phyloP scores from a whole-genome alignment of 2,113 vertebrate genomes.

The Mystacornis crossleyi region DNA sequence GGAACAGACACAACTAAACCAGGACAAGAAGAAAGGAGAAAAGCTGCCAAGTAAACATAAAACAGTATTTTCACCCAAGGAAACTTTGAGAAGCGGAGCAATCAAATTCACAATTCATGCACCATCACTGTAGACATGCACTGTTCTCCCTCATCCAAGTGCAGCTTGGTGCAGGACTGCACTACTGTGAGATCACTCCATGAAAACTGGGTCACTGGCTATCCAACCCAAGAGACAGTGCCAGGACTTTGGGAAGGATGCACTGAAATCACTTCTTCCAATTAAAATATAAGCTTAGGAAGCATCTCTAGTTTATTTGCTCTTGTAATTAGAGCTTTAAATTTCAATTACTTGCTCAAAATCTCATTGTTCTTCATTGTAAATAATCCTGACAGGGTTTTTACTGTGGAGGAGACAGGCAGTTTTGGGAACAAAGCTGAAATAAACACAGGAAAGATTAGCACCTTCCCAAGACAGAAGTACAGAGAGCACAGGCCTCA shows the following conservation, averaged over 20 bases:
- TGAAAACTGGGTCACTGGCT: conserved; percentile 7
- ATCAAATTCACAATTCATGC: background rate
- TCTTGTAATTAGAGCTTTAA: conserved; percentile 12
- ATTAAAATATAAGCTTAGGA: background rate
- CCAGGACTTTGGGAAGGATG: background rate
- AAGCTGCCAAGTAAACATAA: background rate
- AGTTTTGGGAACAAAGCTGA: background rate
- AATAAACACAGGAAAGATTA: background rate
- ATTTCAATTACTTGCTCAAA: conserved; percentile 5
- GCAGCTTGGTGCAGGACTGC: background rate
- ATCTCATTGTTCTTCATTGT: background rate
- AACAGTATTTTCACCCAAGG: background rate
- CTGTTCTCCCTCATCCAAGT: background rate
- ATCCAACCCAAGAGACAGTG: background rate
- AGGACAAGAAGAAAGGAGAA: background rate
- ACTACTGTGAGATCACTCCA: background rate
- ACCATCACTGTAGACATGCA: background rate
- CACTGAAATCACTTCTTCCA: background rate
- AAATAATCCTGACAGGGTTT: background rate
- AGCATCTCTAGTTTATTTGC: background rate
- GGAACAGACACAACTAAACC: background rate
- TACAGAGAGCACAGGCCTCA: background rate
- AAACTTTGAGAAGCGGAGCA: background rate
- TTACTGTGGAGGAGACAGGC: background rate
- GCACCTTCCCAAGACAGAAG: background rate